A percentile compares a stretch with the other conserved stretches of the same genome.
These are phyloP conservation scores for Lycodopsis pacificus DNA, from an alignment of 2,797 vertebrate species.

Conservation along the genomic window DNA sequence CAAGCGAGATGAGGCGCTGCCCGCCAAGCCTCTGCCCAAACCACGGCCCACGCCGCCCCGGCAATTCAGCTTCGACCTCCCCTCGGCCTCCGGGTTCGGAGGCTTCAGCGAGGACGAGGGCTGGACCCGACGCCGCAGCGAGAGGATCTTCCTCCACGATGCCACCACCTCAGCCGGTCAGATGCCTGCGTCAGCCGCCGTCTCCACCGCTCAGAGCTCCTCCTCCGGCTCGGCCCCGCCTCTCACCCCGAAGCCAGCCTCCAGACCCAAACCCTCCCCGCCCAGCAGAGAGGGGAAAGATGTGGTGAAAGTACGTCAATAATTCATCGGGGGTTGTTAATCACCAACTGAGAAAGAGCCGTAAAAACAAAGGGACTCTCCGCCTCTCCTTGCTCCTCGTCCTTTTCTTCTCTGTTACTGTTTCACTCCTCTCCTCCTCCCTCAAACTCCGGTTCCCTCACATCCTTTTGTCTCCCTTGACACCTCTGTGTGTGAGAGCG, in stretches of 20 bases:
- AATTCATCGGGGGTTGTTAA: conserved; percentile 36
- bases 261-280: conserved; percentile 84
- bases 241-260: conserved; percentile 82
- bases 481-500: conserved; percentile 28
- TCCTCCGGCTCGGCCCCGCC: conserved; percentile 66
- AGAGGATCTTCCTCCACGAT: conserved; percentile 97
- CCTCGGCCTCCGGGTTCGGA: conserved; percentile 71
- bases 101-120: conserved; percentile 92
- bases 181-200: conserved; percentile 46
- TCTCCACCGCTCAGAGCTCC: conserved; percentile 73
- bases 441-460: conserved; percentile 34
- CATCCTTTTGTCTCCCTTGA: conserved; percentile 36
- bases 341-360: conserved; percentile 15
- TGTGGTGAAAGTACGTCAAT: conserved; percentile 87
- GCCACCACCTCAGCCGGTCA: conserved; percentile 81
- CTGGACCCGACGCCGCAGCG: conserved; percentile 93
- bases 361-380: conserved; percentile 29
- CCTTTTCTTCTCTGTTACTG: conserved; percentile 6
- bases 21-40: conserved; percentile 82
- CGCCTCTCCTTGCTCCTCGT: conserved; percentile 7
- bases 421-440: conserved; percentile 21
- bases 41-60: conserved; percentile 70
- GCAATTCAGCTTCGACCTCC: conserved; percentile 89
- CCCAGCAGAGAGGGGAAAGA: conserved; percentile 90
- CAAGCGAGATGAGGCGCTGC: conserved; percentile 84